Evolutionary conservation across 2,888 invertebrate genomes (phyloP).

Genomic region (Hemistola chrysoprasaria): DNA sequence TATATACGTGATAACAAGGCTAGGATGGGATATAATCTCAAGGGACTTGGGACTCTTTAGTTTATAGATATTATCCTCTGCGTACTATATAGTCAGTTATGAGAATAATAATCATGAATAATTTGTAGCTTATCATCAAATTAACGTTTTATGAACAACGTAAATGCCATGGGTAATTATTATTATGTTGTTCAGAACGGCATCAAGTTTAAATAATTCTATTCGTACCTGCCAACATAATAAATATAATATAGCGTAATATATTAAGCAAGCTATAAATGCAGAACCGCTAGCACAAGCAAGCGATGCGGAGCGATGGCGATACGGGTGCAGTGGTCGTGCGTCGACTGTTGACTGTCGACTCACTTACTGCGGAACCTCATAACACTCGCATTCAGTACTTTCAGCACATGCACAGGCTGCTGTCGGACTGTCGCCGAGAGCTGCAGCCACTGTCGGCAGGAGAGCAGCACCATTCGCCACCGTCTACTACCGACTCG

Average conservation of each 20-base stretch:
- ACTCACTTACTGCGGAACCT: conserved; percentile 14
- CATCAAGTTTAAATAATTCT: too few species aligned
- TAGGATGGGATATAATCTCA: too few species aligned
- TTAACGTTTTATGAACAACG: too few species aligned
- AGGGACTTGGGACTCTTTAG: too few species aligned
- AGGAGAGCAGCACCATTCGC: neutral
- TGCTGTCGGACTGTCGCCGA: neutral
- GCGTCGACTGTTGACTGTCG: conserved; percentile 15
- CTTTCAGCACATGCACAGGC: too few species aligned
- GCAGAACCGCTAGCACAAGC: conserved; percentile 11
- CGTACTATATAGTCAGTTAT: too few species aligned
- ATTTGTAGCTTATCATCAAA: too few species aligned
- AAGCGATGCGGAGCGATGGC: conserved; percentile 5
- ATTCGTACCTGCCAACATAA: too few species aligned
- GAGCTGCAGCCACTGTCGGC: conserved; percentile 2
- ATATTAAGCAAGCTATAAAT: conserved; percentile 14
- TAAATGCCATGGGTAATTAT: too few species aligned
- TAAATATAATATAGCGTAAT: too few species aligned
- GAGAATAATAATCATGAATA: too few species aligned
- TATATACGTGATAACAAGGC: conserved; percentile 10
- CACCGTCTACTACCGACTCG: neutral
- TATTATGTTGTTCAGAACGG: neutral
- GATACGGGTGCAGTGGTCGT: conserved; percentile 9
- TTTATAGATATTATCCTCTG: too few species aligned
- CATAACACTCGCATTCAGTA: neutral